Evolutionary conservation across 2,888 invertebrate genomes (phyloP), one percentile per base, ranked within the genome.

Genomic region (Phyllotreta striolata): DNA sequence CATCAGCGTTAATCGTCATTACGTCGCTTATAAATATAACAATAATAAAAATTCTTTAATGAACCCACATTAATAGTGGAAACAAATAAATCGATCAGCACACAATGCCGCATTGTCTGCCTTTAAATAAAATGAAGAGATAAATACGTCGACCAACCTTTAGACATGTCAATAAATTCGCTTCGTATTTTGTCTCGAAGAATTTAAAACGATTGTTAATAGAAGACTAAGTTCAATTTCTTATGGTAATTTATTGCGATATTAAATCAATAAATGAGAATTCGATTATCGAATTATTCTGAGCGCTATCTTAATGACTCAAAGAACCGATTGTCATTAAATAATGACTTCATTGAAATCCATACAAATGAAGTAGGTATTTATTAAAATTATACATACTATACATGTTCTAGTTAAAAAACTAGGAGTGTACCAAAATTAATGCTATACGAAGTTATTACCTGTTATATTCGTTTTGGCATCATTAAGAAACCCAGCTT

Each of bases 101-200:
- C 43, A 59, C 59, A 59, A 59, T 59, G 44, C 12, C 34, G 14
- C 59, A 59, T 59, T 59, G 59, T 59, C 43, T 49, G 8, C 35
- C 24, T 10, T 51, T 24, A 7, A 58, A 59, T 34, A 51, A 52
- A 43, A 52, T 59, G 43, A 59, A 43, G 40, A 58, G 39, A 56
- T 56, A 56, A 49, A 52, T 46, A 37, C 39, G 52, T 52, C 24
- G 24, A 24, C 49, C 51, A 59, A 34, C 51, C 52, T 59, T 24
- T 43, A 37, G 14, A 35, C 41, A 51, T 43, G 51, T 59, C 43
- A 10, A 59, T 51, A 51, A 51, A 59, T 49, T 13, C 13, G 38
- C 52, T 52, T 39, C 39, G 52, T 10, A 14, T 39, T 52, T 52
- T 38, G 37, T 44, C 10, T 7, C 8, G 13, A 9, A 49, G 47